Evolutionary conservation across 1,140 invertebrate species (phyloP).

Genomic region (Drosophila ogumai): DNA sequence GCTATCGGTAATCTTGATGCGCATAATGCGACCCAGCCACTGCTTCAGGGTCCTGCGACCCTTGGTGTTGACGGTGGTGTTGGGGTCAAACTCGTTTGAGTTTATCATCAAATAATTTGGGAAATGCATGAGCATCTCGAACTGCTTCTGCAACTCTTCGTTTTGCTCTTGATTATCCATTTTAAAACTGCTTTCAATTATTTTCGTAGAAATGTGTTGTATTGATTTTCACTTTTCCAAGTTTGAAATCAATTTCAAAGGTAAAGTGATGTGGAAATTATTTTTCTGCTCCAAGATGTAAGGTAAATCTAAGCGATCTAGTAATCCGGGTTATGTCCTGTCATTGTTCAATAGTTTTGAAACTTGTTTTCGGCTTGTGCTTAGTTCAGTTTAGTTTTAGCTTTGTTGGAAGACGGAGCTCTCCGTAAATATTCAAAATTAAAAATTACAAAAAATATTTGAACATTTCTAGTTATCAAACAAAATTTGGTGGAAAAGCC

Average conservation of each 20-base stretch:
- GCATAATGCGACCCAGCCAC: background rate
- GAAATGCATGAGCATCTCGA: background rate
- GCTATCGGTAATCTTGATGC: background rate
- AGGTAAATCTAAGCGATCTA: background rate
- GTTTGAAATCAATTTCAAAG: background rate
- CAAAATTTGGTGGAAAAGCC: too few species aligned
- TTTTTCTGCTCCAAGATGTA: background rate
- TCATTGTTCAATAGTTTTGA: background rate
- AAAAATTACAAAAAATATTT: background rate
- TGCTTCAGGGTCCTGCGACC: background rate
- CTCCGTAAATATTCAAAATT: background rate
- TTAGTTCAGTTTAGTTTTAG: background rate
- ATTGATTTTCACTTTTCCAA: background rate
- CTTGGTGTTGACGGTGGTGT: too few species aligned
- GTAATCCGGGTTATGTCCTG: background rate
- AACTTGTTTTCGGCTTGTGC: too few species aligned
- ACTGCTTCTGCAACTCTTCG: background rate
- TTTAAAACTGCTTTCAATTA: background rate
- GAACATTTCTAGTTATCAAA: too few species aligned
- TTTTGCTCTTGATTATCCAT: background rate
- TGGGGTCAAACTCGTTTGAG: too few species aligned
- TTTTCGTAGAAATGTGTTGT: too few species aligned
- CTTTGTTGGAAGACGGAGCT: background rate
- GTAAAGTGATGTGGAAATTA: background rate
- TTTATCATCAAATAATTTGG: background rate